phyloP scores from a whole-genome alignment of 2,797 vertebrate genomes.

The Eleutherodactylus coqui region DNA sequence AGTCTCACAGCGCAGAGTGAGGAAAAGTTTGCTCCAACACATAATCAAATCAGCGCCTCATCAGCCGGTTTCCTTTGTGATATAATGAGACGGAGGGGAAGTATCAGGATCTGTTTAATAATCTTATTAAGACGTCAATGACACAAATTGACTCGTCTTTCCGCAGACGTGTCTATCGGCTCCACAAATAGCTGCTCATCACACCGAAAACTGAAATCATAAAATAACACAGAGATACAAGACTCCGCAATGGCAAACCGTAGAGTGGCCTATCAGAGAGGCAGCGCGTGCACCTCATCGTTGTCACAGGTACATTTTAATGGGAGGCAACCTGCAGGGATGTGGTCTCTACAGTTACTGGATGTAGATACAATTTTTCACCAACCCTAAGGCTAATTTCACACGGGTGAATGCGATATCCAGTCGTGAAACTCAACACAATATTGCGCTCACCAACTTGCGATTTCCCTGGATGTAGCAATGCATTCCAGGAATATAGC shows the following conservation, averaged over 20 bases:
- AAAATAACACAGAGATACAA: not conserved
- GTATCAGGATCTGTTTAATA: not conserved
- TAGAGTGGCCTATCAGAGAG: no score
- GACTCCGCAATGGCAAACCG: not conserved
- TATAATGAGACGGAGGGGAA: slow-evolving; percentile 8
- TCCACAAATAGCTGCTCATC: not conserved
- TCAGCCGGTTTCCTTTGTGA: not conserved
- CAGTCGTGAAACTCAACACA: no score
- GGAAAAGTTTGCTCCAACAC: slow-evolving; percentile 4
- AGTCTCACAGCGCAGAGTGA: not conserved
- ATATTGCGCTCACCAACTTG: no score
- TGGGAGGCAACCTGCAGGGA: no score
- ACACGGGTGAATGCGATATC: no score
- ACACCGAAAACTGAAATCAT: not conserved
- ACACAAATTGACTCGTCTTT: not conserved
- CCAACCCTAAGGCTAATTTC: no score
- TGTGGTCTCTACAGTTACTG: no score
- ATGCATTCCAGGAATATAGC: no score
- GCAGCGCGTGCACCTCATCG: no score
- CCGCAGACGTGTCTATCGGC: not conserved
- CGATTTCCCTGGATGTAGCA: no score
- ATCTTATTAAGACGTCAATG: slow-evolving; percentile 23
- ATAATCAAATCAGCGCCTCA: slow-evolving; percentile 35
- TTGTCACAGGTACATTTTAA: no score
- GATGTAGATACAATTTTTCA: no score